Evolutionary conservation across 2,113 vertebrate species (phyloP).

Genomic region (Sinocyclocheilus grahami): DNA sequence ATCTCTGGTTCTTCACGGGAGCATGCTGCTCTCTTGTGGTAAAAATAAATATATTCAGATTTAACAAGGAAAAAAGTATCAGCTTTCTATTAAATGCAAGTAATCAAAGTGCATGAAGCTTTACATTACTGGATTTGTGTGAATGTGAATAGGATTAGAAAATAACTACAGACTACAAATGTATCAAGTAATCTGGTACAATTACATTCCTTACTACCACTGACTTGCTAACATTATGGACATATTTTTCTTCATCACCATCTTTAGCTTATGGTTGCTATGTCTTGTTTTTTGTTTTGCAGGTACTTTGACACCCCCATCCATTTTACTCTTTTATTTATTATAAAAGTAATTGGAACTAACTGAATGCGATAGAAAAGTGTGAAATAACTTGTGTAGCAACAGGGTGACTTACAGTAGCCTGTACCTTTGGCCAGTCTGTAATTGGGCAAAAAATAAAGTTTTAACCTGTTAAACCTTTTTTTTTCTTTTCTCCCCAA

Average conservation of each 20-base stretch:
- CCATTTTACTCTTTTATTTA: background rate
- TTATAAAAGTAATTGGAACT: background rate
- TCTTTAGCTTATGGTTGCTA: background rate
- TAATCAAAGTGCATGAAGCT: background rate
- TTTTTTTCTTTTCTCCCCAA: background rate
- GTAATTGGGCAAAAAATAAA: no score
- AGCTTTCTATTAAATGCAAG: background rate
- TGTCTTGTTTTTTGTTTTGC: background rate
- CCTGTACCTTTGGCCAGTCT: no score
- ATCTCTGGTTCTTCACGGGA: background rate
- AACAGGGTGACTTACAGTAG: no score
- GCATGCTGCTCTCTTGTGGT: slow-evolving; percentile 56
- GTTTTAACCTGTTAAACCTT: no score
- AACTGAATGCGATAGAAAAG: background rate
- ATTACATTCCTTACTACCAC: background rate
- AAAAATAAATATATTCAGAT: background rate
- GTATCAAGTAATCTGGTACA: background rate
- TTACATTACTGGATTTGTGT: background rate
- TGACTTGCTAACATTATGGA: background rate
- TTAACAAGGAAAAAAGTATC: background rate
- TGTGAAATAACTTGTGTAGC: no score
- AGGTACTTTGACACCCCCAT: background rate
- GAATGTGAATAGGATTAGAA: background rate
- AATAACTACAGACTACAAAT: background rate
- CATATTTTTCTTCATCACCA: background rate